Evolutionary conservation across 2,797 vertebrate genomes (phyloP), one percentile per base, ranked within the genome.

Genomic region (Clamator glandarius): DNA sequence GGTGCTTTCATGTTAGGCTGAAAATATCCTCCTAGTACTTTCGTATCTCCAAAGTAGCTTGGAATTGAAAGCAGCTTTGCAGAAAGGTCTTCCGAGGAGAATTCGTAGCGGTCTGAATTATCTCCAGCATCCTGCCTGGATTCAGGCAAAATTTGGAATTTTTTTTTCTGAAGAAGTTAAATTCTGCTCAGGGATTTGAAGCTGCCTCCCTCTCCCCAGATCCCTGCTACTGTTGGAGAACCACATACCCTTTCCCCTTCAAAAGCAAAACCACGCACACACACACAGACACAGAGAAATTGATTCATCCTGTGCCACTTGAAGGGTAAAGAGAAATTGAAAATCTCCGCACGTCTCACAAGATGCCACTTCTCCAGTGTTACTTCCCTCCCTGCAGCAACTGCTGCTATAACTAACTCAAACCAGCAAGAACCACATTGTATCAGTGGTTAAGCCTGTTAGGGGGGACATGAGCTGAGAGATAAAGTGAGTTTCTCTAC

Each of bases 41-140:
- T 94, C 48, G 15, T 92, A 91, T 91, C 89, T 96, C 91, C 79
- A 75, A 83, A 96, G 93, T 15, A 90, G 64, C 73, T 93, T 25
- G 62, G 87, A 86, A 92, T 88, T 78, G 73, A 92, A 93, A 96
- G 94, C 29, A 69, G 89, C 94, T 95, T 90, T 92, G 76, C 79
- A 86, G 85, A 61, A 83, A 88, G 66, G 52, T 72, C 57, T 89
- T 85, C 81, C 1, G 12, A 93, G 87, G 81, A 87, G 84, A 83
- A 92, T 79, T 74, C 2, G 2, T 52, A 74, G 82, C 0, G 0
- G 46, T 62, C 52, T 87, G 74, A 94, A 69, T 90, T 66, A 69
- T 82, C 35, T 84, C 35, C 42, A 0, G 2, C 0, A 64, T 74
- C 68, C 61, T 74, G 81, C 55, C 28, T 84, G 87, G 50, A 78